Evolutionary conservation across 2,888 invertebrate species (phyloP).

Genomic region (Drosophila meridionalis): DNA sequence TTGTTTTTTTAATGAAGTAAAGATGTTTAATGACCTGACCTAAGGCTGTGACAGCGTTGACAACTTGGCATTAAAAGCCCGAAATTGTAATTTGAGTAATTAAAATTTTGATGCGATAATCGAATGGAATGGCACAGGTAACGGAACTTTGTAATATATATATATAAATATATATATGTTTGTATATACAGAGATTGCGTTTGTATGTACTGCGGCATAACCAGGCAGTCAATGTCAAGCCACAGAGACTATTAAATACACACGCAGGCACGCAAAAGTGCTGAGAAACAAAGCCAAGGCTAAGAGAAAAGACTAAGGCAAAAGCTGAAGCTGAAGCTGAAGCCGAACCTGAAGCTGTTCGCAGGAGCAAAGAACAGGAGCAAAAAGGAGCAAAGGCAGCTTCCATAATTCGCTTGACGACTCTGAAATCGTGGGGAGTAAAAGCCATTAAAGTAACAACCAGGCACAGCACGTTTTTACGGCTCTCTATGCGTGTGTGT

Average conservation of each 20-base stretch:
- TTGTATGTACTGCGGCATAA: conserved; percentile 24
- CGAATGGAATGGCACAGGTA: conserved; percentile 60
- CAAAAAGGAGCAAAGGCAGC: conserved; percentile 51
- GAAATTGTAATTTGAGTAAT: conserved; percentile 77
- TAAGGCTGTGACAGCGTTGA: conserved; percentile 67
- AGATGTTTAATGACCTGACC: conserved; percentile 73
- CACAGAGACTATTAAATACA: conserved; percentile 80
- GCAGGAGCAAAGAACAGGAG: conserved; percentile 29
- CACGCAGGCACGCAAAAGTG: conserved; percentile 80
- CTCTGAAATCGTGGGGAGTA: conserved; percentile 79
- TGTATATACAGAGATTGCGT: conserved; percentile 10
- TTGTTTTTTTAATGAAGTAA: conserved; percentile 17
- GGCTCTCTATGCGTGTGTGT: conserved; percentile 26
- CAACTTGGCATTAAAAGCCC: conserved; percentile 75
- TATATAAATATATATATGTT: conserved; percentile 18
- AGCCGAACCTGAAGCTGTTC: conserved; percentile 32
- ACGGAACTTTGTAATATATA: conserved; percentile 37
- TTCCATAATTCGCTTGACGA: conserved; percentile 78
- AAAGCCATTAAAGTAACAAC: conserved; percentile 80
- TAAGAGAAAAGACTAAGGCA: conserved; percentile 29
- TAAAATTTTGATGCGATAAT: conserved; percentile 80
- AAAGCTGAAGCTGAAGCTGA: conserved; percentile 34
- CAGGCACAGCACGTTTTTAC: conserved; percentile 80
- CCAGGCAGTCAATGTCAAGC: conserved; percentile 77
- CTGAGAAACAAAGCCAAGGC: conserved; percentile 74